Evolutionary conservation across 30 jellyfish, hydroid and myxozoan genomes (phyloP).

Genomic region (Hydractinia symbiolongicarpus): DNA sequence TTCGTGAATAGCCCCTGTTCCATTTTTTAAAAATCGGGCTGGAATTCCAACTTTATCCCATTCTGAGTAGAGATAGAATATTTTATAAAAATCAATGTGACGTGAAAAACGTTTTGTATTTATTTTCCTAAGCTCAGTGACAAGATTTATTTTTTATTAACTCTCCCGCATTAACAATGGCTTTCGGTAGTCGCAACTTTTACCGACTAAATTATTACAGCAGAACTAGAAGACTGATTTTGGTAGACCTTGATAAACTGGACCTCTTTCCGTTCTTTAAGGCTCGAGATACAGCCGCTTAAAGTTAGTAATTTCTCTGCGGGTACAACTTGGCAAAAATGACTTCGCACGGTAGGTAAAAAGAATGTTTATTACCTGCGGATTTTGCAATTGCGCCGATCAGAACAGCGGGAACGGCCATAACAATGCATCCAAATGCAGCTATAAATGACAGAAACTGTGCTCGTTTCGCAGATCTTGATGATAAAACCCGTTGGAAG

Average conservation of each 20-base stretch:
- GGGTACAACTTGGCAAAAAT: too few relatives aligned
- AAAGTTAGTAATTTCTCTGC: too few relatives aligned
- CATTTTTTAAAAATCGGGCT: neutral
- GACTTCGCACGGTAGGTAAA: too few relatives aligned
- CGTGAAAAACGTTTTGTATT: neutral
- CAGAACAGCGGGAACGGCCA: slow-evolving; percentile 87
- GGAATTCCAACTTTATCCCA: slow-evolving; percentile 6
- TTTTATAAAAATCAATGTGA: neutral
- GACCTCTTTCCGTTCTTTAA: too few relatives aligned
- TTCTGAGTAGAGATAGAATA: neutral
- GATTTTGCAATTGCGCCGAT: slow-evolving; percentile 82
- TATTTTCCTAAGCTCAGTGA: neutral
- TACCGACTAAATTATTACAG: too few relatives aligned
- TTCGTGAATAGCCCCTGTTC: neutral
- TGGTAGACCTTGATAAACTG: too few relatives aligned
- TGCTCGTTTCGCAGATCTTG: slow-evolving; percentile 62
- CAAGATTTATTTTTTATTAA: neutral
- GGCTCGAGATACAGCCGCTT: too few relatives aligned
- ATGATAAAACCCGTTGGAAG: slow-evolving; percentile 70
- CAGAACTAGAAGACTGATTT: too few relatives aligned
- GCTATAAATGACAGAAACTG: slow-evolving; percentile 52
- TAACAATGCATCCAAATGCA: slow-evolving; percentile 69
- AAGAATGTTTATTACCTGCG: slow-evolving; percentile 34
- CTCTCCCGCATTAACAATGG: too few relatives aligned
- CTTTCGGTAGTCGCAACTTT: too few relatives aligned